These are phyloP conservation scores for Tokudaia muenninki DNA, from an alignment of 2,797 vertebrate species.

Conservation along the genomic window DNA sequence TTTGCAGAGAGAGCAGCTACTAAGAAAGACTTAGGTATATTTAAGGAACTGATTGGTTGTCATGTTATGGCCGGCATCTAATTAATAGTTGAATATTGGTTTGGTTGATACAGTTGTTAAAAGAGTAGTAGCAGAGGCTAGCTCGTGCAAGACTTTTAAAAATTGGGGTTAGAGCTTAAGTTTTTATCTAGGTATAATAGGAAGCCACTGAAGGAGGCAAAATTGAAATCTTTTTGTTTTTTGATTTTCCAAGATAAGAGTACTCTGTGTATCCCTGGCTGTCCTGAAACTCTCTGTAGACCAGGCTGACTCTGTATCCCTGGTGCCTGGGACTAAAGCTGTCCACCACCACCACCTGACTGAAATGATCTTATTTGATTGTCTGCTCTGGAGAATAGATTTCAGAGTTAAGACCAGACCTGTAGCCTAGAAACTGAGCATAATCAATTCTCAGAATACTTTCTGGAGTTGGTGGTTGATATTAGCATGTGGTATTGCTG, in stretches of 20 bases:
- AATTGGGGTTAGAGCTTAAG: constrained; percentile 15
- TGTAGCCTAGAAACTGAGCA: neutral
- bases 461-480: neutral
- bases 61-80: neutral
- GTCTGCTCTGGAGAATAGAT: neutral
- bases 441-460: neutral
- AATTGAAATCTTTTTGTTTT: constrained; percentile 16
- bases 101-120: neutral
- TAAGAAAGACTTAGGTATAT: constrained; percentile 19
- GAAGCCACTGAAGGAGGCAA: neutral
- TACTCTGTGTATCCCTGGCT: neutral
- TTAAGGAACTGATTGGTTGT: constrained; percentile 34
- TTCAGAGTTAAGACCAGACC: neutral
- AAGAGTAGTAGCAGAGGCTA: constrained; percentile 1
- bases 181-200: constrained; percentile 36
- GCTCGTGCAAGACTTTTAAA: constrained; percentile 42
- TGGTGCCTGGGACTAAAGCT: neutral
- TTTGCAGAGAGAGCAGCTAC: neutral
- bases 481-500: neutral
- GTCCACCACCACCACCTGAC: neutral
- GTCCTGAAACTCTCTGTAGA: neutral
- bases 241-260: neutral
- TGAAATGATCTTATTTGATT: constrained; percentile 35
- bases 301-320: neutral
- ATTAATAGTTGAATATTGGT: neutral